phyloP scores from a whole-genome alignment of 2,888 invertebrate genomes.

The Cheilosia vulpina region DNA sequence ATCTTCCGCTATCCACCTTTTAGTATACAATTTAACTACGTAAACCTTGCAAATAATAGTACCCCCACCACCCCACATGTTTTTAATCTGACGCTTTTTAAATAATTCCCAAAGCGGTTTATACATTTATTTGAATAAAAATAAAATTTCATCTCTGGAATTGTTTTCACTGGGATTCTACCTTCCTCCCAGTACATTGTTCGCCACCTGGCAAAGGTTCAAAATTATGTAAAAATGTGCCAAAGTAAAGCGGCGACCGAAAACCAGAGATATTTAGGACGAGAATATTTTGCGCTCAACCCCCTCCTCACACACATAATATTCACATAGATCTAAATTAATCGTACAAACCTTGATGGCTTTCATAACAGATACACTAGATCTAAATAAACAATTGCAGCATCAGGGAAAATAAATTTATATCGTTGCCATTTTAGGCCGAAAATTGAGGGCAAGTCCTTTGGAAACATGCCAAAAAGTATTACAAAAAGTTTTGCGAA shows the following conservation, averaged over 20 bases:
- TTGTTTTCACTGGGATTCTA: not conserved
- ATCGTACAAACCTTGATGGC: not conserved
- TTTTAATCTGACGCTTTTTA: no score
- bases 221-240: slow-evolving; percentile 21
- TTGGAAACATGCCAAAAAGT: slow-evolving; percentile 35
- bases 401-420: slow-evolving; percentile 3
- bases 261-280: not conserved
- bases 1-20: no score
- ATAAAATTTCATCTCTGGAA: not conserved
- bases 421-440: slow-evolving; percentile 6
- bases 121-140: no score
- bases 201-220: slow-evolving; percentile 21
- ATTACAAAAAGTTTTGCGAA: not conserved
- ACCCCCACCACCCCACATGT: no score
- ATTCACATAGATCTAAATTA: not conserved
- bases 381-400: not conserved
- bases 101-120: no score
- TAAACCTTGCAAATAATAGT: no score
- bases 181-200: no score
- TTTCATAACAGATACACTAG: not conserved
- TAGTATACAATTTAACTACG: no score
- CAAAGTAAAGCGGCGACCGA: slow-evolving; percentile 18
- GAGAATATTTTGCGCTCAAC: not conserved
- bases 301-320: not conserved
- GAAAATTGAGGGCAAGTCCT: slow-evolving; percentile 11